Percentiles rank a stretch among this genome's conserved stretches.
These are phyloP conservation scores for Tortricodes alternella DNA, from an alignment of 2,888 invertebrate species.

Conservation along the genomic window DNA sequence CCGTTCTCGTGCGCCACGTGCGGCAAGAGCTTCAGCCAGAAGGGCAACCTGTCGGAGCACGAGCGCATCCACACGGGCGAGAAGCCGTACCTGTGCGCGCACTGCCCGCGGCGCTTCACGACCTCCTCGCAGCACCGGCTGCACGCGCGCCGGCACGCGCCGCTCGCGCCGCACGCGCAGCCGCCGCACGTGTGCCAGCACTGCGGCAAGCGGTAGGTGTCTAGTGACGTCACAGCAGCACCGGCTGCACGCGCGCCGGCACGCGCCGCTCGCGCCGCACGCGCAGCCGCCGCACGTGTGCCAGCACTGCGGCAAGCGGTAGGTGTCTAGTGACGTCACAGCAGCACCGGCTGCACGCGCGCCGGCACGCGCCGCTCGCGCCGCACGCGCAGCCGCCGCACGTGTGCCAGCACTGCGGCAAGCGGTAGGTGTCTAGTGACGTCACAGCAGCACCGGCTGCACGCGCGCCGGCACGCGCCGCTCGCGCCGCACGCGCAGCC, in stretches of 20 bases:
- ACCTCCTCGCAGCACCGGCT: slow-evolving; percentile 88
- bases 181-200: slow-evolving; percentile 76
- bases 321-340: too few relatives aligned
- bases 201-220: slow-evolving; percentile 40
- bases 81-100: slow-evolving; percentile 88
- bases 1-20: slow-evolving; percentile 87
- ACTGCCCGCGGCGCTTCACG: slow-evolving; percentile 87
- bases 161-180: slow-evolving; percentile 36
- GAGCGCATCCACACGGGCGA: slow-evolving; percentile 90
- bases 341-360: too few relatives aligned
- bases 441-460: too few relatives aligned
- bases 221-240: too few relatives aligned
- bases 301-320: background rate
- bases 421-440: too few relatives aligned
- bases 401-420: background rate
- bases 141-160: slow-evolving; percentile 82
- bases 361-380: too few relatives aligned
- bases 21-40: slow-evolving; percentile 88
- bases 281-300: background rate
- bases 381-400: background rate
- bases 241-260: too few relatives aligned
- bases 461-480: slow-evolving; percentile 69
- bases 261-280: too few relatives aligned
- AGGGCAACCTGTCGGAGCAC: slow-evolving; percentile 90
- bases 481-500: slow-evolving; percentile 53